Conservation (phyloP, 2,797 vertebrate genomes). For the Pampus argenteus region DNA sequence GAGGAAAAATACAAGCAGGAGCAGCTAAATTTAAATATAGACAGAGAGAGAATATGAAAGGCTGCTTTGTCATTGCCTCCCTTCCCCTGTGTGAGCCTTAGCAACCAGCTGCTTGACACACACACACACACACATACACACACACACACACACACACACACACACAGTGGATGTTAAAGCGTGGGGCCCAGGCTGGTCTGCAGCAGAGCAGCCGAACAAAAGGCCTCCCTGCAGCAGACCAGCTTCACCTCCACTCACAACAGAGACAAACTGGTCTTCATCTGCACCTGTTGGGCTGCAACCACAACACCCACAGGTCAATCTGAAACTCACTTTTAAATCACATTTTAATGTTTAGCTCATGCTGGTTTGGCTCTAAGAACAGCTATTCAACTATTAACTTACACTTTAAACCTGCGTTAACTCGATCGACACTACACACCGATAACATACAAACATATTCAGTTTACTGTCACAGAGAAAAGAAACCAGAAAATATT, state of each 20-base stretch:
- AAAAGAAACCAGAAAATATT: too few species aligned
- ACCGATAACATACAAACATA: too few species aligned
- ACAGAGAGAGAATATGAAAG: constrained; percentile 77
- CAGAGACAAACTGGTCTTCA: constrained; percentile 22
- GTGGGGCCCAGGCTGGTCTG: constrained; percentile 38
- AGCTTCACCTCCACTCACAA: constrained; percentile 17
- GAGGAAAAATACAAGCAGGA: constrained; percentile 52
- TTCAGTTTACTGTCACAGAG: too few species aligned
- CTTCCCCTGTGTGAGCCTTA: constrained; percentile 56
- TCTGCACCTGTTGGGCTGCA: constrained; percentile 30
- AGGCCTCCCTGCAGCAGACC: constrained; percentile 34
- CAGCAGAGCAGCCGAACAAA: constrained; percentile 51
- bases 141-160: constrained; percentile 65
- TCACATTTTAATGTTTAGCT: too few species aligned
- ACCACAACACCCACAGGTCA: not conserved
- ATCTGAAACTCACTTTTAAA: not conserved
- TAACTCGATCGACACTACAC: too few species aligned
- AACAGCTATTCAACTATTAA: too few species aligned
- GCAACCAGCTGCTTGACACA: constrained; percentile 81
- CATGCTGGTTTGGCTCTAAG: too few species aligned
- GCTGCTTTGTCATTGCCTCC: constrained; percentile 79
- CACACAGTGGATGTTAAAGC: constrained; percentile 7
- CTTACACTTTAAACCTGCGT: not conserved
- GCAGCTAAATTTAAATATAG: constrained; percentile 83
- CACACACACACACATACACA: constrained; percentile 59